A percentile compares a stretch with the other conserved stretches of the same genome.
These are phyloP conservation scores for Caenorhabditis virilis DNA, from an alignment of 2,888 invertebrate species.

Conservation along the genomic window DNA sequence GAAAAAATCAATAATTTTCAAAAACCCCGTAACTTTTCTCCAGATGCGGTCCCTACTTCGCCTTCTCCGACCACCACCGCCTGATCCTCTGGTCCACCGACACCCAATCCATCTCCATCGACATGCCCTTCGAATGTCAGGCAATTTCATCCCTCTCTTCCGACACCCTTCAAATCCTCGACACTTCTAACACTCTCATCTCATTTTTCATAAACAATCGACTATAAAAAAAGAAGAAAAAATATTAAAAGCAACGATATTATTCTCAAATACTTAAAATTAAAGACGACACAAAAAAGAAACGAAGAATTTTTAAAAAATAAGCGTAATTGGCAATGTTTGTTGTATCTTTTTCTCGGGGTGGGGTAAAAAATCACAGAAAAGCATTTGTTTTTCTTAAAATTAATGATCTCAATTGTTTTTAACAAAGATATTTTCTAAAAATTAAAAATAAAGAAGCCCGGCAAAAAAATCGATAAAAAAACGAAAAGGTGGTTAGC, in stretches of 20 bases:
- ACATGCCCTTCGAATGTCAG: constrained; percentile 11
- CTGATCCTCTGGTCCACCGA: constrained; percentile 21
- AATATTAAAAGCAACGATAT: constrained; percentile 1
- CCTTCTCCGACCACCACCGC: constrained; percentile 24
- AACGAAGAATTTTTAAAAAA: no score
- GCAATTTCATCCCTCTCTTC: constrained; percentile 18
- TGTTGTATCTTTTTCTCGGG: no score
- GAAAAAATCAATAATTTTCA: neutral
- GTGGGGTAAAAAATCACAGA: no score
- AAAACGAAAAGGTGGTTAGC: no score
- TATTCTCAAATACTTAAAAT: constrained; percentile 8
- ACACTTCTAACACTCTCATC: constrained; percentile 10
- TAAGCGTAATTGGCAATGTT: no score
- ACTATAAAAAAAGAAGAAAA: constrained; percentile 3
- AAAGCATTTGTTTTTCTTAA: no score
- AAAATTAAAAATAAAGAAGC: no score
- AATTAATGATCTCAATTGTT: no score
- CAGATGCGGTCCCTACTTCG: constrained; percentile 29
- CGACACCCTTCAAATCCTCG: constrained; percentile 25
- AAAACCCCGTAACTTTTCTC: no score
- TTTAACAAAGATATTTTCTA: no score
- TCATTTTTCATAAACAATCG: constrained; percentile 27
- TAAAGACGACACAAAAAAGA: no score
- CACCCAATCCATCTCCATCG: constrained; percentile 11
- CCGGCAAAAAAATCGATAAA: constrained; percentile 3